Base-by-base conservation (phyloP, 2,888 invertebrate genomes). In the Hirtodrosophila alboralis region DNA sequence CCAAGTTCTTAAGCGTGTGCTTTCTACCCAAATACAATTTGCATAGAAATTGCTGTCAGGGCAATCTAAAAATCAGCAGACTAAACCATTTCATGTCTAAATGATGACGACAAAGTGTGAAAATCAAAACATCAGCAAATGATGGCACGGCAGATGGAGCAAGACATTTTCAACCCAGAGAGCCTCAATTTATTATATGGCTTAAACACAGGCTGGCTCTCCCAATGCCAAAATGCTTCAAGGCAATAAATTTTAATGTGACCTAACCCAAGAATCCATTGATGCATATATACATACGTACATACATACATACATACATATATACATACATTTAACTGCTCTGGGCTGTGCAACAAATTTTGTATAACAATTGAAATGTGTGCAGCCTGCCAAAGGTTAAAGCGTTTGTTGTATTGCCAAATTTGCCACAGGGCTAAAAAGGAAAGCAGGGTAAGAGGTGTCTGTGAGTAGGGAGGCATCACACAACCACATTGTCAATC, bases 181-280 rank as follows among this genome's bases (percentile, higher is more conserved):
- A 45, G 31, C 41, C 37, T 34, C 67, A 51, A 68, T 75, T 73
- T 76, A 72, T 84, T 68, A 74, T 69, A 18, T 10, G 43, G 43
- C 65, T 53, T 36, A 43, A 28, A 31, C 61, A 33, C 38, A 26
- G 49, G 31, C n/a, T n/a, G n/a, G n/a, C n/a, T n/a, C n/a, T n/a
- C 30, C 8, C 13, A 6, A 1, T 12, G 45, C 64, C 54, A 12
- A 63, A 73, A 67, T 60, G 65, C 75, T 62, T 52, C 41, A 18
- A 13, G 59, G 79, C 70, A 75, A 87, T 86, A 81, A 87, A 87
- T 85, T 86, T 81, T 87, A 86, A 87, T 87, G 84, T 66, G 48
- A 16, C 63, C 51, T 21, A 37, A 65, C 44, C 54, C 28, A 43
- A 34, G 44, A 45, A 45, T 33, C 47, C 43, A 65, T 63, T 56